These are phyloP conservation scores for Pachyuromys duprasi DNA, from an alignment of 2,797 vertebrate species.

Conservation along the genomic window DNA sequence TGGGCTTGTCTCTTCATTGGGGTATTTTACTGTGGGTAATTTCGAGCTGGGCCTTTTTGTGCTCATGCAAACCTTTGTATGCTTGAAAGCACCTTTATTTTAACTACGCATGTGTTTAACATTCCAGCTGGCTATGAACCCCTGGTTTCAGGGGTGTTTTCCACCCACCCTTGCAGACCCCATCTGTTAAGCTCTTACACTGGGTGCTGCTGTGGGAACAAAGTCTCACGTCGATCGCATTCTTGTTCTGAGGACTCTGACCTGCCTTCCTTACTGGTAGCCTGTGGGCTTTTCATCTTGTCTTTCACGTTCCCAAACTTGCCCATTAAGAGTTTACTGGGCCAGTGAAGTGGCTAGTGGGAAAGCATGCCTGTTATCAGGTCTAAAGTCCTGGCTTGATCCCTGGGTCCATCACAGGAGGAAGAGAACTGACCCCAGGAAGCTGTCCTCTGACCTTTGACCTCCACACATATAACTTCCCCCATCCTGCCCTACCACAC, in stretches of 20 bases:
- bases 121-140: background rate
- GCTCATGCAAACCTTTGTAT: background rate
- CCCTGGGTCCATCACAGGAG: no score
- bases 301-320: slow-evolving; percentile 48
- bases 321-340: background rate
- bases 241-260: background rate
- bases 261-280: background rate
- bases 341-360: background rate
- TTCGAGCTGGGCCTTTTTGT: background rate
- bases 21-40: background rate
- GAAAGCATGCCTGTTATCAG: no score
- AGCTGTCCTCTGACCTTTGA: background rate
- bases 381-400: background rate
- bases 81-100: background rate
- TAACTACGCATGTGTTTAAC: background rate
- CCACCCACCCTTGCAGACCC: background rate
- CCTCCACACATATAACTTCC: background rate
- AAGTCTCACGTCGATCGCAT: background rate
- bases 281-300: background rate
- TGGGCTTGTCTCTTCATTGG: background rate
- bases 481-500: background rate
- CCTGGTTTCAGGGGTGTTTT: background rate
- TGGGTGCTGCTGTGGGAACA: background rate
- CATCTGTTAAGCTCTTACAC: background rate
- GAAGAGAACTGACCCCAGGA: background rate